Conservation (phyloP, 2,797 vertebrate species). For the Arctocebus calabarensis region DNA sequence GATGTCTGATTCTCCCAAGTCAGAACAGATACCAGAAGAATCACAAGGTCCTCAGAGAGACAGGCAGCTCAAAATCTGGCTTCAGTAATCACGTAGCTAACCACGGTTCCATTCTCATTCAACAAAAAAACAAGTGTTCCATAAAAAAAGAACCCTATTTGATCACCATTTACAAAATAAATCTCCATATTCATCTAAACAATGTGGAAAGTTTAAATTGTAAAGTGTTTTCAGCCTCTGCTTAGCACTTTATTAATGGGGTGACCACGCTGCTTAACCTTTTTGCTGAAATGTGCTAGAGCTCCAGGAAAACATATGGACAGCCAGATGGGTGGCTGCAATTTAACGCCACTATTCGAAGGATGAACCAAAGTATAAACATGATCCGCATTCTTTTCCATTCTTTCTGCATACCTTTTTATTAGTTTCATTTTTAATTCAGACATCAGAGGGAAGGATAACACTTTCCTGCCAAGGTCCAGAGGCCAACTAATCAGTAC, state of each 20-base stretch:
- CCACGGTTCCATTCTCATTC: conserved; percentile 59
- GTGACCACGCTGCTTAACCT: conserved; percentile 85
- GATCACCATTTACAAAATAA: conserved; percentile 39
- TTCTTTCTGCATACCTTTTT: conserved; percentile 83
- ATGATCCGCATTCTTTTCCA: conserved; percentile 88
- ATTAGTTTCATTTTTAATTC: conserved; percentile 84
- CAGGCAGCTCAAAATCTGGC: conserved; percentile 53
- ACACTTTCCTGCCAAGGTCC: conserved; percentile 85
- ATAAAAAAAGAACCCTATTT: neutral
- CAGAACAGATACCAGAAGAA: neutral
- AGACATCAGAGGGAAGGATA: conserved; percentile 85
- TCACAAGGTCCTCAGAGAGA: conserved; percentile 1
- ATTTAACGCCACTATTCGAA: conserved; percentile 88
- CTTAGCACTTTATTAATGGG: conserved; percentile 85
- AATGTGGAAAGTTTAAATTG: conserved; percentile 69
- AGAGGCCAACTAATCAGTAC: conserved; percentile 89
- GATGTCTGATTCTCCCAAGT: conserved; percentile 73
- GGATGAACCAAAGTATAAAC: conserved; percentile 86
- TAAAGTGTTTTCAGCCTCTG: conserved; percentile 78
- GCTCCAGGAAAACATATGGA: conserved; percentile 87
- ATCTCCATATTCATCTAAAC: neutral
- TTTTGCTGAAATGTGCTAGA: conserved; percentile 86
- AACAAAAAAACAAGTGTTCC: neutral
- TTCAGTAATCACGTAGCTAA: conserved; percentile 57
- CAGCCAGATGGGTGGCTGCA: conserved; percentile 87